Evolutionary conservation across 2,113 vertebrate genomes (phyloP).

Genomic region (Ifrita kowaldi): DNA sequence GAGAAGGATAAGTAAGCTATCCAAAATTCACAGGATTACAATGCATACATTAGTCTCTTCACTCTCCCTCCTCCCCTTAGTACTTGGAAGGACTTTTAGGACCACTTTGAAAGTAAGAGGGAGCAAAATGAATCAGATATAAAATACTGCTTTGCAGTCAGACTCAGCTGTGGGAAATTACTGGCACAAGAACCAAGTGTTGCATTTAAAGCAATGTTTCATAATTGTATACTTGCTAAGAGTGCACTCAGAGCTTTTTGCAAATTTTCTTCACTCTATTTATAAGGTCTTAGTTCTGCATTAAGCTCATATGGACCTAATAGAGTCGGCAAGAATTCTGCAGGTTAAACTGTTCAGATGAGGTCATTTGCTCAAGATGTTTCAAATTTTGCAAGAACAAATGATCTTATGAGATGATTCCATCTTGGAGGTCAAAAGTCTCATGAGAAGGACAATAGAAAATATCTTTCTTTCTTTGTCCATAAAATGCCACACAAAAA

Average conservation of each 20-base stretch:
- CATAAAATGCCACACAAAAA: not conserved
- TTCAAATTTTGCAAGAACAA: slow-evolving; percentile 2
- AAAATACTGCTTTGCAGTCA: not conserved
- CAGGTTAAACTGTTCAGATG: not conserved
- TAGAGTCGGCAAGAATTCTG: not conserved
- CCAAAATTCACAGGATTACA: not conserved
- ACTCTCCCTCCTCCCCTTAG: not conserved
- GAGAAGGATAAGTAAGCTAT: not conserved
- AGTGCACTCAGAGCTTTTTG: not conserved
- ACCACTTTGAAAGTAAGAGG: not conserved
- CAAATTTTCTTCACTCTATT: not conserved
- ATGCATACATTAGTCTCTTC: not conserved
- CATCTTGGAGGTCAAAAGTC: not conserved
- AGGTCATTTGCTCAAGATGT: slow-evolving; percentile 11
- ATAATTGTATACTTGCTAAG: not conserved
- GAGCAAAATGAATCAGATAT: not conserved
- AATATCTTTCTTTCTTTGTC: not conserved
- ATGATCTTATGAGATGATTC: not conserved
- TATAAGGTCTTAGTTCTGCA: not conserved
- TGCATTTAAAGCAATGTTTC: not conserved
- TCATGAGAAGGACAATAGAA: not conserved
- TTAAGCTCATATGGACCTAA: not conserved
- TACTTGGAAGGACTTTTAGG: not conserved
- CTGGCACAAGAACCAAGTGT: not conserved
- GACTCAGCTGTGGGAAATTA: not conserved